phyloP scores from a whole-genome alignment of 1,140 invertebrate genomes.

The Lepidotrigona ventralis region DNA sequence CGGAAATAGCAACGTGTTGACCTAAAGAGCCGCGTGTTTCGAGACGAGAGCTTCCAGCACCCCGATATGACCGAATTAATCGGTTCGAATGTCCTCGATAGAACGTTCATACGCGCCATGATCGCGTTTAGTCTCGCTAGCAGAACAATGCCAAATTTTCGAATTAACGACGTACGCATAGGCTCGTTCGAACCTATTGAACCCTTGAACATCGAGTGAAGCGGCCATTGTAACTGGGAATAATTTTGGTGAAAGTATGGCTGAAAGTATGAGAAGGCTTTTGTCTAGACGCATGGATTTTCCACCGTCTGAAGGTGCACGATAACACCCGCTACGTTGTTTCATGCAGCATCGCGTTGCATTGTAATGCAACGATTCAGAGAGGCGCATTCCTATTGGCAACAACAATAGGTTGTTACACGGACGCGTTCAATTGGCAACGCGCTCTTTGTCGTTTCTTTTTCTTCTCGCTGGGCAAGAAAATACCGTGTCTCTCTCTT shows the following conservation, averaged over 20 bases:
- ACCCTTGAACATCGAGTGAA: no score
- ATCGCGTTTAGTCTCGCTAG: background rate
- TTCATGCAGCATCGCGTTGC: background rate
- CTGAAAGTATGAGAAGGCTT: no score
- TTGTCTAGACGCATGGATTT: slow-evolving; percentile 24
- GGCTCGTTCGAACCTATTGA: no score
- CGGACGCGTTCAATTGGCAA: background rate
- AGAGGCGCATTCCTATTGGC: slow-evolving; percentile 22
- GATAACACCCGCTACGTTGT: background rate
- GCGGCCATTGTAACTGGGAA: background rate
- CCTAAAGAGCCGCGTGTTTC: background rate
- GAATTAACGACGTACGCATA: background rate
- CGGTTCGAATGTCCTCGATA: background rate
- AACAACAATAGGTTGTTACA: slow-evolving; percentile 27
- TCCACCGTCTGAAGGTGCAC: slow-evolving; percentile 6
- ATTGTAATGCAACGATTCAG: slow-evolving; percentile 23
- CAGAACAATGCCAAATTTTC: background rate
- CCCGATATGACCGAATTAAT: background rate
- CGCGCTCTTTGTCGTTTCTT: slow-evolving; percentile 21
- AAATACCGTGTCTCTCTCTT: slow-evolving; percentile 5
- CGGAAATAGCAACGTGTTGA: slow-evolving; percentile 11
- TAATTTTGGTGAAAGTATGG: slow-evolving; percentile 21
- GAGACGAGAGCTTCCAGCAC: background rate
- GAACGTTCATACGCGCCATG: background rate
- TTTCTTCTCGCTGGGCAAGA: background rate